Evolutionary conservation across 2,888 invertebrate genomes (phyloP).

Genomic region (Nomada ruficornis): DNA sequence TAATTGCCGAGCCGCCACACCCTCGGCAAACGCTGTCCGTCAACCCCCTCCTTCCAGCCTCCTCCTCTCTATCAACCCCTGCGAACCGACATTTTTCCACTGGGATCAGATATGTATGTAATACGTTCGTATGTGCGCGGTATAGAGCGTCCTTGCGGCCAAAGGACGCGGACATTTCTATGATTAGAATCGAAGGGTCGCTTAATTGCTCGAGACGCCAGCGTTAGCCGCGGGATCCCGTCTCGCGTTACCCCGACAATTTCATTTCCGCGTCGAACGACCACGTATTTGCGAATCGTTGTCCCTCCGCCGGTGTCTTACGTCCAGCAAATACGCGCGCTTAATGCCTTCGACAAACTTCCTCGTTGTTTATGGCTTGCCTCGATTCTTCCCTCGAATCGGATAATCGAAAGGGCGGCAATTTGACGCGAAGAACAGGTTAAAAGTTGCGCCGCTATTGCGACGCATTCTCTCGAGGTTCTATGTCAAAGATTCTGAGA

Average conservation of each 20-base stretch:
- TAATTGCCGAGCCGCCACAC: slow-evolving; percentile 81
- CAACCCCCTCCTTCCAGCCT: slow-evolving; percentile 42
- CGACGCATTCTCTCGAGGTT: too few relatives aligned
- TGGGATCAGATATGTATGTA: slow-evolving; percentile 23
- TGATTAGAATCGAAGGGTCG: slow-evolving; percentile 31
- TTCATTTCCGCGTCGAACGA: slow-evolving; percentile 6
- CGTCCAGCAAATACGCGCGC: neutral
- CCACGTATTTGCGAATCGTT: neutral
- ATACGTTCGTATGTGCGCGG: neutral
- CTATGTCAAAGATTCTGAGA: neutral
- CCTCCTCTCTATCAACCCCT: slow-evolving; percentile 18
- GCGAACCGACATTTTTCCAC: slow-evolving; percentile 42
- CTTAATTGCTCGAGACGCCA: slow-evolving; percentile 33
- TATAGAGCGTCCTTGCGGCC: slow-evolving; percentile 14
- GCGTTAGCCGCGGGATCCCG: slow-evolving; percentile 8
- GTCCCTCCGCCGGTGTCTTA: neutral
- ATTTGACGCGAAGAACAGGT: too few relatives aligned
- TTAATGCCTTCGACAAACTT: slow-evolving; percentile 2
- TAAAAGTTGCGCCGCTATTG: too few relatives aligned
- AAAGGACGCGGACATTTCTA: slow-evolving; percentile 37
- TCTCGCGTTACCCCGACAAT: slow-evolving; percentile 25
- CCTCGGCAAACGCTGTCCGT: slow-evolving; percentile 77
- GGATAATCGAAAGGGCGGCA: neutral
- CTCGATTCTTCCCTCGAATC: neutral
- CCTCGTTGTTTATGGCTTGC: neutral